phyloP scores from a whole-genome alignment of 2,113 vertebrate species.

The Tachysurus fulvidraco region DNA sequence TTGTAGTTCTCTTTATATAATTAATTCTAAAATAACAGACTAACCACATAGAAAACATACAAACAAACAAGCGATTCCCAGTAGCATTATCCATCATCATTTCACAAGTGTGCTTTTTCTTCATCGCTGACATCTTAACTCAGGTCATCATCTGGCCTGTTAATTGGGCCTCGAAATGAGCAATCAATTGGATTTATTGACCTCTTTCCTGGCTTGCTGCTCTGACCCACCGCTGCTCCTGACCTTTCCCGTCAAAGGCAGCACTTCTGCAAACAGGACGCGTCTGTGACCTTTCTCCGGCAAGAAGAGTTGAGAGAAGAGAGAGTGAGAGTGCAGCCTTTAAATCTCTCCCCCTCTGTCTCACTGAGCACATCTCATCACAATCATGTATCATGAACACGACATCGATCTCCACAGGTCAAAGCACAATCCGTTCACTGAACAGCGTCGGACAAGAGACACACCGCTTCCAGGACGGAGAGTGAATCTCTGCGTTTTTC shows the following conservation, averaged over 20 bases:
- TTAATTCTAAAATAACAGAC: not conserved
- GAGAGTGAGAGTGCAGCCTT: constrained; percentile 43
- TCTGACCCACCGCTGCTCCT: constrained; percentile 47
- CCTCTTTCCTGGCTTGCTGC: constrained; percentile 33
- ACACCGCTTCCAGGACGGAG: not conserved
- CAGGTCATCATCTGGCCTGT: not conserved
- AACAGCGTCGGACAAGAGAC: constrained; percentile 12
- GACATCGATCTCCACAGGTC: constrained; percentile 37
- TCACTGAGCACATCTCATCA: constrained; percentile 35
- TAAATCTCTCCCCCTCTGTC: constrained; percentile 29
- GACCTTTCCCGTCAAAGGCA: constrained; percentile 65
- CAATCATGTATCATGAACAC: constrained; percentile 47
- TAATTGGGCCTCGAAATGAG: constrained; percentile 45
- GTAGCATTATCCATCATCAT: constrained; percentile 3
- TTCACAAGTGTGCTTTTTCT: constrained; percentile 21
- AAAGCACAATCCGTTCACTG: constrained; percentile 25
- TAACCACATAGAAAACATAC: not conserved
- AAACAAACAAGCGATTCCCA: not conserved
- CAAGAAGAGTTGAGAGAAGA: constrained; percentile 33
- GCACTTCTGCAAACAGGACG: constrained; percentile 66
- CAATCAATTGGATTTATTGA: constrained; percentile 51
- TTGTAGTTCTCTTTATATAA: not conserved
- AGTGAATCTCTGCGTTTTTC: not conserved
- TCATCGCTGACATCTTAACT: constrained; percentile 38
- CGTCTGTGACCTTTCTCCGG: constrained; percentile 65